Evolutionary conservation across 64 coral and sea anemone species (phyloP).

Genomic region (Acropora tenuis): DNA sequence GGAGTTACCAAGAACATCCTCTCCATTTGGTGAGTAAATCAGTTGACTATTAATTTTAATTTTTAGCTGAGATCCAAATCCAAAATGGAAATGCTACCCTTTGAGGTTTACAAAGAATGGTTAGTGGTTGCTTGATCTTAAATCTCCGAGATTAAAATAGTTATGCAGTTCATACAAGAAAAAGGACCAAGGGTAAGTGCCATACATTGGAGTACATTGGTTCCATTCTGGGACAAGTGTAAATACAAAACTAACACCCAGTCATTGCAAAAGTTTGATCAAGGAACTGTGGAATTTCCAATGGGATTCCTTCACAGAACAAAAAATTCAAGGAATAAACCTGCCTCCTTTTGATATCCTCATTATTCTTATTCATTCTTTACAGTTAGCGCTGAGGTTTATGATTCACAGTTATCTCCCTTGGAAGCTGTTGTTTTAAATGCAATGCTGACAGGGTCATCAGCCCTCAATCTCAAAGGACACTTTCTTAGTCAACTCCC

Average conservation of each 20-base stretch:
- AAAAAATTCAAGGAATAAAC: not conserved
- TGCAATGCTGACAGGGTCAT: conserved; percentile 71
- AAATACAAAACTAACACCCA: no score
- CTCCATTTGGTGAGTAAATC: conserved; percentile 79
- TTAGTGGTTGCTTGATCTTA: no score
- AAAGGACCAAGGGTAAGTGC: no score
- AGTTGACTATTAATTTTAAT: not conserved
- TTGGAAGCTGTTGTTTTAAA: conserved; percentile 86
- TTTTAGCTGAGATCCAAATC: not conserved
- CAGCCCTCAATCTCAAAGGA: conserved; percentile 85
- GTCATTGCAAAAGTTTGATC: no score
- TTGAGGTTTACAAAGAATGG: no score
- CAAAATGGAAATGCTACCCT: not conserved
- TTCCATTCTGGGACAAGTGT: no score
- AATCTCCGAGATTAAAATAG: no score
- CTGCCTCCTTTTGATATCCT: not conserved
- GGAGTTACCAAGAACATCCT: conserved; percentile 66
- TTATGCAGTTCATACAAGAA: no score
- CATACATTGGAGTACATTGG: no score
- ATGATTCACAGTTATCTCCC: conserved; percentile 71
- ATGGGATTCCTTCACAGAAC: no score
- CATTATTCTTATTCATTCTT: not conserved
- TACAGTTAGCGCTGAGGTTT: conserved; percentile 51
- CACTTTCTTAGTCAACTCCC: conserved; percentile 83
- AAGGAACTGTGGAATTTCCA: no score